A percentile compares a stretch with the other conserved stretches of the same genome.
Conservation (phyloP, 2,797 vertebrate genomes). For the Phrynocephalus forsythii region DNA sequence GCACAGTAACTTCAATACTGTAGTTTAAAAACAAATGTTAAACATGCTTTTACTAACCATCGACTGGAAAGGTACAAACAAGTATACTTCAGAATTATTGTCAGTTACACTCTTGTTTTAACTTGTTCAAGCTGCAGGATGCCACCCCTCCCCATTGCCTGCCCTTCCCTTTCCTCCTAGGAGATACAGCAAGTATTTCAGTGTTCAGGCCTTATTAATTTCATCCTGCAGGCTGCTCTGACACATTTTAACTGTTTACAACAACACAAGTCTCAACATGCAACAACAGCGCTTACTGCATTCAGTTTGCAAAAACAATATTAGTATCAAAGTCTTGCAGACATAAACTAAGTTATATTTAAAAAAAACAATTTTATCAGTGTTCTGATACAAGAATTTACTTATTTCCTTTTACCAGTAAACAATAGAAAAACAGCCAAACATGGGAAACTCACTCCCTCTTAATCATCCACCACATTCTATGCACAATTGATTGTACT, state of each 20-base stretch:
- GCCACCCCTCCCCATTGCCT: constrained; percentile 15
- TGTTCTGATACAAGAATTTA: constrained; percentile 61
- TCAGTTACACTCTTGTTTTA: constrained; percentile 51
- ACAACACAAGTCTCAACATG: constrained; percentile 64
- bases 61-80: constrained; percentile 39
- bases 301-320: constrained; percentile 53
- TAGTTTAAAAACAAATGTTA: neutral
- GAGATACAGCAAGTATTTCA: constrained; percentile 45
- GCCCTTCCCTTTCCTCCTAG: constrained; percentile 27
- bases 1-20: neutral
- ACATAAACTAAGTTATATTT: constrained; percentile 44
- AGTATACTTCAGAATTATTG: constrained; percentile 12
- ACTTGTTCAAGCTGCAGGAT: constrained; percentile 50
- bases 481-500: constrained; percentile 74
- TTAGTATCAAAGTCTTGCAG: constrained; percentile 59
- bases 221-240: constrained; percentile 58
- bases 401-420: constrained; percentile 71
- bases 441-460: constrained; percentile 71
- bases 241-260: constrained; percentile 56
- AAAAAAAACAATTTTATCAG: constrained; percentile 60
- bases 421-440: constrained; percentile 69
- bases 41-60: constrained; percentile 41
- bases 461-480: constrained; percentile 68
- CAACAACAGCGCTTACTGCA: constrained; percentile 44
- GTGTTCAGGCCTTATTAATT: constrained; percentile 53